Percentiles rank a stretch among this genome's conserved stretches.
Conservation (phyloP, 2,113 vertebrate species). For the Ondatra zibethicus region DNA sequence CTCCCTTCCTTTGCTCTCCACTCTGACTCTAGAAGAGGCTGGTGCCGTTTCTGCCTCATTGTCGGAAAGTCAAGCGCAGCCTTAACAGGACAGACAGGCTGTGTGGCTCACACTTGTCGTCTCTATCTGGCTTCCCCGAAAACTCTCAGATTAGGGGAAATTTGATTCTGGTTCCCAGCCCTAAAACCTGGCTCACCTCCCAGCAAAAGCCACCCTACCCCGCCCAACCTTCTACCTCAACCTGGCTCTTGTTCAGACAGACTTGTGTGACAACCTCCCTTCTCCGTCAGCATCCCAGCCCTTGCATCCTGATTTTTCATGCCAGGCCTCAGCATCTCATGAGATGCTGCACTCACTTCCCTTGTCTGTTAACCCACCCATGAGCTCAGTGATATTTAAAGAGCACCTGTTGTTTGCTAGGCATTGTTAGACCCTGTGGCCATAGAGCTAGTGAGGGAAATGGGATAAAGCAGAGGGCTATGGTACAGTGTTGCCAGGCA, state of each 20-base stretch:
- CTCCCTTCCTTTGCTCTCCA: neutral
- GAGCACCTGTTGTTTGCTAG: neutral
- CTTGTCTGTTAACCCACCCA: neutral
- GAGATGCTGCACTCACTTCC: neutral
- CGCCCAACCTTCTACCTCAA: neutral
- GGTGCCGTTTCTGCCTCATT: no score
- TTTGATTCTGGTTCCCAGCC: neutral
- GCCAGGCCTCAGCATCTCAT: neutral
- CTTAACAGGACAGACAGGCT: neutral
- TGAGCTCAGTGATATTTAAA: neutral
- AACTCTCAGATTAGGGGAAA: slow-evolving; percentile 12
- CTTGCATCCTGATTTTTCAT: neutral
- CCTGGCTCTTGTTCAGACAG: neutral
- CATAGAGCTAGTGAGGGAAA: neutral
- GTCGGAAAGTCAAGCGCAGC: neutral
- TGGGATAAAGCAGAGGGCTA: neutral
- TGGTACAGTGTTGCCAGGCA: neutral
- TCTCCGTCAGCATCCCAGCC: neutral
- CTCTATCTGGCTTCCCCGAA: slow-evolving; percentile 31
- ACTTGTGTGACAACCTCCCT: neutral
- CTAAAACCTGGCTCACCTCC: neutral
- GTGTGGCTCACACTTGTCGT: neutral
- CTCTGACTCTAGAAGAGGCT: neutral
- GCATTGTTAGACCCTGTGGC: neutral
- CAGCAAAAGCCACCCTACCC: neutral